Conservation (phyloP, 2,888 invertebrate genomes). For the Volucella inanis region DNA sequence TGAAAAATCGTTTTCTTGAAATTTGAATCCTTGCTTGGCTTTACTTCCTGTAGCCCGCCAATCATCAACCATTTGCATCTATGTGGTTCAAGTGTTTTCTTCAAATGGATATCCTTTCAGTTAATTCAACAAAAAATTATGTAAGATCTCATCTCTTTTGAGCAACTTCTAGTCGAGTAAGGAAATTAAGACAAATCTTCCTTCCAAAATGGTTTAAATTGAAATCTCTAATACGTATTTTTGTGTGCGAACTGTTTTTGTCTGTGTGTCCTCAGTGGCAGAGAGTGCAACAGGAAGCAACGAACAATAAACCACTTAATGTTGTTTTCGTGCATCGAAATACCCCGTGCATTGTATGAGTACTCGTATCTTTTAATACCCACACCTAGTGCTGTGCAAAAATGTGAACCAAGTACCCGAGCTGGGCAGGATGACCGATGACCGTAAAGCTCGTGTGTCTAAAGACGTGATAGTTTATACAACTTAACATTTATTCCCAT, state of each 20-base stretch:
- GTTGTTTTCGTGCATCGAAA: slow-evolving; percentile 74
- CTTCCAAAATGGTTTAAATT: slow-evolving; percentile 63
- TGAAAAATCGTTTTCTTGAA: slow-evolving; percentile 26
- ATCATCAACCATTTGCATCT: not conserved
- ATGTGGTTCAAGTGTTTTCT: slow-evolving; percentile 44
- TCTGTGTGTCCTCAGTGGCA: slow-evolving; percentile 23
- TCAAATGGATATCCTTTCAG: slow-evolving; percentile 45
- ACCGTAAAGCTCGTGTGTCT: slow-evolving; percentile 72
- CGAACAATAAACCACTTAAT: slow-evolving; percentile 72
- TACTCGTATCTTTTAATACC: slow-evolving; percentile 44
- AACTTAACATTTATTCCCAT: slow-evolving; percentile 74
- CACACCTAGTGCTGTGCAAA: slow-evolving; percentile 54
- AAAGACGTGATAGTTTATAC: slow-evolving; percentile 74
- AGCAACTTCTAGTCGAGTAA: not conserved
- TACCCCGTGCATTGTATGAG: slow-evolving; percentile 57
- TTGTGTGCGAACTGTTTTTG: slow-evolving; percentile 19
- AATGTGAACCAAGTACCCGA: slow-evolving; percentile 42
- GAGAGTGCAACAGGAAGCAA: slow-evolving; percentile 71
- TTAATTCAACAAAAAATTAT: slow-evolving; percentile 44
- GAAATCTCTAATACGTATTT: slow-evolving; percentile 56
- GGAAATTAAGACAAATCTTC: slow-evolving; percentile 71
- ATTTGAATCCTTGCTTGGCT: slow-evolving; percentile 69
- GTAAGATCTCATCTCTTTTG: slow-evolving; percentile 53
- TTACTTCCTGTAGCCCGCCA: slow-evolving; percentile 42
- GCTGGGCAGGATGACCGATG: slow-evolving; percentile 67